A percentile compares a stretch with the other conserved stretches of the same genome.
Evolutionary conservation across 1,140 invertebrate species (phyloP).

Genomic region (Proctacanthus coquilletti): DNA sequence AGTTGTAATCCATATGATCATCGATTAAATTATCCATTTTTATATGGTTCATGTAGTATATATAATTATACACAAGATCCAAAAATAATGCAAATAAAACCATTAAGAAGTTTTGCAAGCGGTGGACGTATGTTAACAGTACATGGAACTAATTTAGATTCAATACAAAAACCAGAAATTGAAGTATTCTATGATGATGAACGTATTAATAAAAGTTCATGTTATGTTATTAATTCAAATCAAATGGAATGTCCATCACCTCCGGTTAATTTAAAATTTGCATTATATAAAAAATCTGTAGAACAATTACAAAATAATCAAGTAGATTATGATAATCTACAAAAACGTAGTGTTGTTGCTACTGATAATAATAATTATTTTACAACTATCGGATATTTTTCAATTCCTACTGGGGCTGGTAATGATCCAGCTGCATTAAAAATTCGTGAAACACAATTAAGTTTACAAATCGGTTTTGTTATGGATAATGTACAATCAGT

Average conservation of each 20-base stretch:
- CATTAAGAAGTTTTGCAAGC: slow-evolving; percentile 69
- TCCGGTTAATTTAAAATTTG: slow-evolving; percentile 47
- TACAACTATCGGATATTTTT: slow-evolving; percentile 1
- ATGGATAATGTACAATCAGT: slow-evolving; percentile 92
- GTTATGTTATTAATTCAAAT: slow-evolving; percentile 70
- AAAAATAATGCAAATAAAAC: slow-evolving; percentile 85
- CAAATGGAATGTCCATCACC: slow-evolving; percentile 94
- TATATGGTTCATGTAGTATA: slow-evolving; percentile 29
- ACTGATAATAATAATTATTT: neutral
- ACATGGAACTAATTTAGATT: slow-evolving; percentile 79
- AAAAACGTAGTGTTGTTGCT: slow-evolving; percentile 2
- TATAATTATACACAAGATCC: slow-evolving; percentile 87
- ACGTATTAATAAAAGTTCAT: slow-evolving; percentile 66
- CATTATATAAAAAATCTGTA: slow-evolving; percentile 10
- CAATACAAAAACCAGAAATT: slow-evolving; percentile 82
- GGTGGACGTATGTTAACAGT: slow-evolving; percentile 89
- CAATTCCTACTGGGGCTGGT: slow-evolving; percentile 9
- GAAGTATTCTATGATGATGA: slow-evolving; percentile 33
- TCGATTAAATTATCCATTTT: slow-evolving; percentile 5
- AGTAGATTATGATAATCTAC: slow-evolving; percentile 25
- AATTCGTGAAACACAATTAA: slow-evolving; percentile 39
- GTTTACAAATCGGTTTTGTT: slow-evolving; percentile 69
- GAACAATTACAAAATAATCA: neutral
- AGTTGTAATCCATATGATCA: slow-evolving; percentile 28
- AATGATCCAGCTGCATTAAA: slow-evolving; percentile 14